Evolutionary conservation across 2,113 vertebrate genomes (phyloP), one percentile per base, ranked within the genome.

Genomic region (Nothobranchius furzeri): DNA sequence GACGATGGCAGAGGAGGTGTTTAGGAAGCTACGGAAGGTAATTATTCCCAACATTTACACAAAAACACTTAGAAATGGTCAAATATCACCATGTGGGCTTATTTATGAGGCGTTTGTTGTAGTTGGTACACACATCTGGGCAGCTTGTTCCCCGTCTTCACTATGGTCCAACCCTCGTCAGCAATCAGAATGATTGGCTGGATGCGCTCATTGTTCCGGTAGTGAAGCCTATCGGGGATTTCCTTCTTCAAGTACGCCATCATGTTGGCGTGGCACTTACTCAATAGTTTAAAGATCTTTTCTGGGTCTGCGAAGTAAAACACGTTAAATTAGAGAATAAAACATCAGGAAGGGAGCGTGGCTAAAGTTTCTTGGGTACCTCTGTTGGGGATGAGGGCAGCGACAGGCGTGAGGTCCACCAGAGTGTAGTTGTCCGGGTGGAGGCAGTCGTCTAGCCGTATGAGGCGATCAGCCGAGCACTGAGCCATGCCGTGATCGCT

Each of bases 401-500:
- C 90, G 12, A 99, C 94, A 0, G 96, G 95, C 5, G 82, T 91
- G 7, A 35, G 69, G 82, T 98, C 96, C 82, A 99, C 88, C 52
- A 95, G 70, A 0, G 68, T 91, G 67, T 99, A 99, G 75, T 85
- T 86, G 20, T 75, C 70, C 0, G 54, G 85, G 46, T 84, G 59
- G 1, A 98, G 77, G 84, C 98, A 99, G 0, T 2, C 0, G 60
- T 98, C 93, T 87, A 99, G 85, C 14, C 58, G 17, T 62, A 99
- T 98, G 74, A 96, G 60, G 73, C 90, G 94, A 0, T 96, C 60
- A 9, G 86, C 3, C 4, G 96, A 96, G 56, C 96, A 98, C 79
- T 98, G 94, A 8, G 93, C 72, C 97, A 99, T 99, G n/a, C 98
- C 98, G 12, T 99, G 98, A 83, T 99, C 98, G 12, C 98, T 99